Base-by-base conservation (phyloP, 2,797 vertebrate species). In the Coilia nasus region DNA sequence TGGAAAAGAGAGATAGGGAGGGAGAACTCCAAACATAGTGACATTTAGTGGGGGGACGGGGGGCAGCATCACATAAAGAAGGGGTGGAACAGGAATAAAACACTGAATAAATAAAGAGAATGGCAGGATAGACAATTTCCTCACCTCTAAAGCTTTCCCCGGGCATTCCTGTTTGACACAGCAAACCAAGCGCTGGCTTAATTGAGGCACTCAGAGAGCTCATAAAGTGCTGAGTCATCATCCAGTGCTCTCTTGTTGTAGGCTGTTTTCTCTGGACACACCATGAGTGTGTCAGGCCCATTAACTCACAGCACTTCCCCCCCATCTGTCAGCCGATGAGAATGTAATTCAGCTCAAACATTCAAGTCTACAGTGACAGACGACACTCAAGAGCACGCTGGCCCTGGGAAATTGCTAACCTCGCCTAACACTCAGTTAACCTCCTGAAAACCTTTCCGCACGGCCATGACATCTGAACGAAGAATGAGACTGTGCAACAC, bases 291-390 rank as follows among this genome's bases (percentile, higher is more conserved):
- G 83, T 44, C 62, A 83, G 86, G 87, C 86, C 87, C 85, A 89
- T 89, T 89, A 88, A 87, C 88, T 89, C 81, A 35, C 80, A 57
- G 46, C 78, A 57, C 88, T 84, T 64, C 82, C 85, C 60, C 60
- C 67, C 85, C 88, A 90, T 87, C 87, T 91, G 88, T 89, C 86
- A 89, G 85, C 59, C 50, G 15, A n/a, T 41, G 83, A 82, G 82
- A 88, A 84, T 89, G 82, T 86, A 84, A 83, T 87, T 83, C 88
- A 86, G 89, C 87, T 82, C 82, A 86, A 87, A 81, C 82, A 81
- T 47, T 64, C 67, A 19, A 10, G 28, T 75, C 50, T 54, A 54
- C 50, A 54, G 50, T 9, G 50, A 54, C 50, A 54, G 50, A 14
- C 7, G 50, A 14, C 50, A 54, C 50, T 9, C 50, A 41, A 41